phyloP scores from a whole-genome alignment of 2,797 vertebrate genomes.

The Centroberyx gerrardi region DNA sequence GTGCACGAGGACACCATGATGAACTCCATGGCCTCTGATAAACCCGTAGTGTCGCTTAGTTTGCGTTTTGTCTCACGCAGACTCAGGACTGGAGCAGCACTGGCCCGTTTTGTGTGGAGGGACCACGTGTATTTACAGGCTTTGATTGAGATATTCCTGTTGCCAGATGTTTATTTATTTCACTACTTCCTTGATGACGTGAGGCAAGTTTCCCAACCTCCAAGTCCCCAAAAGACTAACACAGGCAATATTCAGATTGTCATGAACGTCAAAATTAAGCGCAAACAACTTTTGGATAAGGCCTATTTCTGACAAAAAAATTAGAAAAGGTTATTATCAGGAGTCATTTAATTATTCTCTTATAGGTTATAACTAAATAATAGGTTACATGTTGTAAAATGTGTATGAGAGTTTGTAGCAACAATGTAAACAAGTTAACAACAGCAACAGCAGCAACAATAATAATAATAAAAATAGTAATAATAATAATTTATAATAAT shows the following conservation, averaged over 20 bases:
- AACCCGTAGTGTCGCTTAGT: neutral
- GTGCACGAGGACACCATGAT: neutral
- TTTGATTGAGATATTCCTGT: constrained; percentile 46
- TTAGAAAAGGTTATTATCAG: no score
- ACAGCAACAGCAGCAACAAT: neutral
- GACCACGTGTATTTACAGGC: constrained; percentile 56
- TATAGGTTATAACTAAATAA: no score
- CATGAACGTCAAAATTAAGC: neutral
- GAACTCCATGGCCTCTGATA: neutral
- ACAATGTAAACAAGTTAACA: no score
- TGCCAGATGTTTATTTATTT: constrained; percentile 66
- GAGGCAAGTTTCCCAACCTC: neutral
- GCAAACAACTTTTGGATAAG: neutral
- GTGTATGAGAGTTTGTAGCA: no score
- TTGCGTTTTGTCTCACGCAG: neutral
- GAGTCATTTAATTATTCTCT: no score
- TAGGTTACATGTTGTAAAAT: neutral
- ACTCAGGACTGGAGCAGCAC: constrained; percentile 1
- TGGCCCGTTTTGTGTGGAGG: constrained; percentile 54
- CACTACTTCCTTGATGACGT: constrained; percentile 30
- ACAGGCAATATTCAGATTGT: neutral
- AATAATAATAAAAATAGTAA: constrained; percentile 7
- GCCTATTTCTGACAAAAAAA: no score
- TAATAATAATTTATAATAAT: neutral
- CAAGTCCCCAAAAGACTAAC: neutral